A percentile compares a stretch with the other conserved stretches of the same genome.
These are phyloP conservation scores for Pseudochirops corinnae DNA, from an alignment of 2,797 vertebrate genomes.

Conservation along the genomic window DNA sequence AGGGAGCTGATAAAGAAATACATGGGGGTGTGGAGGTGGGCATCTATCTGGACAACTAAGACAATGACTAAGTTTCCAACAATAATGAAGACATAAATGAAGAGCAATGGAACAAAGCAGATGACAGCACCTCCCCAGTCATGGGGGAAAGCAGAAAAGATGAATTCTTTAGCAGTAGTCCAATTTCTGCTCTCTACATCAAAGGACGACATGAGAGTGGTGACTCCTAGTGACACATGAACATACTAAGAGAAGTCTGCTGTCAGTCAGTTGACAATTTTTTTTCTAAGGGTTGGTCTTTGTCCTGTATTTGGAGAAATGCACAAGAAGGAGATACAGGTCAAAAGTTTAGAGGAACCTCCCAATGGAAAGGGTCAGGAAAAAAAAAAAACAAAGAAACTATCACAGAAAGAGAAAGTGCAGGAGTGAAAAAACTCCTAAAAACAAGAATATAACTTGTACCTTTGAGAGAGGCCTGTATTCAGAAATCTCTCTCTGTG, in stretches of 20 bases:
- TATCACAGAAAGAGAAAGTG: neutral
- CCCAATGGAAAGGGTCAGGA: neutral
- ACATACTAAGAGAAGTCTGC: neutral
- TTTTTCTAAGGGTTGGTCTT: neutral
- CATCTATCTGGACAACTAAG: conserved; percentile 45
- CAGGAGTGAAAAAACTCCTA: neutral
- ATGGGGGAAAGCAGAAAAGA: conserved; percentile 68
- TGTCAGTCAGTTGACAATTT: neutral
- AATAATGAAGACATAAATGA: conserved; percentile 77
- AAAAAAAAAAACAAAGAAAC: neutral
- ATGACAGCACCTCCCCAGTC: conserved; percentile 60
- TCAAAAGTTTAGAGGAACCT: neutral
- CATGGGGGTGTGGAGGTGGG: conserved; percentile 72
- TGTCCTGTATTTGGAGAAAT: neutral
- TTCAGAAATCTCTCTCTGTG: neutral
- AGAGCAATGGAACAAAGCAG: conserved; percentile 70
- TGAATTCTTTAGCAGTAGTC: conserved; percentile 54
- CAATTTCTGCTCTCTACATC: conserved; percentile 56
- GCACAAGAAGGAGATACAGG: neutral
- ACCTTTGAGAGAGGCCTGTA: neutral
- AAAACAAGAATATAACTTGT: neutral
- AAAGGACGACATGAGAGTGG: neutral
- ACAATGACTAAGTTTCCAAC: conserved; percentile 72
- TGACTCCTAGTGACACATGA: neutral
- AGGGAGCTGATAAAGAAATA: conserved; percentile 72